A percentile compares a stretch with the other conserved stretches of the same genome.
Evolutionary conservation across 2,113 vertebrate genomes (phyloP).

Genomic region (Peromyscus polionotus): DNA sequence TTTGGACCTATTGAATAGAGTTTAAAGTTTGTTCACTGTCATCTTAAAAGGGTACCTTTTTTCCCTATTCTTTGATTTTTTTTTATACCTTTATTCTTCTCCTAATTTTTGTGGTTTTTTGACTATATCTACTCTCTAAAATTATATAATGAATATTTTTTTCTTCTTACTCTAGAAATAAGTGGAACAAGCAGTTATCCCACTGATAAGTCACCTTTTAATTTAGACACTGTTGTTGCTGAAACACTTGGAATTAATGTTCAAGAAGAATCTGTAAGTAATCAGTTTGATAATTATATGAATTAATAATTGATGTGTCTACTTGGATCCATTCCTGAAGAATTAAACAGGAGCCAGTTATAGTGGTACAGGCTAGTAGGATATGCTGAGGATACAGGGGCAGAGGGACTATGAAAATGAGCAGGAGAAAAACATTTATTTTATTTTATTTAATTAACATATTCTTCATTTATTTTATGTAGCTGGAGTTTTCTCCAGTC

Average conservation of each 20-base stretch:
- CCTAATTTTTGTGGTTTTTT: not conserved
- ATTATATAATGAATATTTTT: conserved; percentile 7
- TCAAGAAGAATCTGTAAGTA: conserved; percentile 89
- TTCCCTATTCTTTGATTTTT: not conserved
- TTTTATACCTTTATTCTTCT: not conserved
- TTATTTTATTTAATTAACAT: not conserved
- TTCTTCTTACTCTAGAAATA: conserved; percentile 79
- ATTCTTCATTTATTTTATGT: too few relatives aligned
- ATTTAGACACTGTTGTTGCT: conserved; percentile 88
- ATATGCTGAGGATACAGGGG: not conserved
- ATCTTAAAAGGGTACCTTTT: conserved; percentile 25
- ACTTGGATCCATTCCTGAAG: conserved; percentile 4
- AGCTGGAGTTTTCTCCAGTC: too few relatives aligned
- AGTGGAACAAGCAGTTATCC: conserved; percentile 75
- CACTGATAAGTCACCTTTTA: conserved; percentile 85
- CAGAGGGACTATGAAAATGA: not conserved
- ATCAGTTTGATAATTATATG: conserved; percentile 37
- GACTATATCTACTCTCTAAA: not conserved
- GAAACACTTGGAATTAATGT: conserved; percentile 92
- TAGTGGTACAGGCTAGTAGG: not conserved
- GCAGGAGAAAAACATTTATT: conserved; percentile 30
- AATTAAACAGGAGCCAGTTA: conserved; percentile 19
- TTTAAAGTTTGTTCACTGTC: conserved; percentile 24
- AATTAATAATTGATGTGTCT: not conserved
- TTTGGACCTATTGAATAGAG: conserved; percentile 18